Evolutionary conservation across 2,888 invertebrate species (phyloP).

Genomic region (Helobdella robusta): DNA sequence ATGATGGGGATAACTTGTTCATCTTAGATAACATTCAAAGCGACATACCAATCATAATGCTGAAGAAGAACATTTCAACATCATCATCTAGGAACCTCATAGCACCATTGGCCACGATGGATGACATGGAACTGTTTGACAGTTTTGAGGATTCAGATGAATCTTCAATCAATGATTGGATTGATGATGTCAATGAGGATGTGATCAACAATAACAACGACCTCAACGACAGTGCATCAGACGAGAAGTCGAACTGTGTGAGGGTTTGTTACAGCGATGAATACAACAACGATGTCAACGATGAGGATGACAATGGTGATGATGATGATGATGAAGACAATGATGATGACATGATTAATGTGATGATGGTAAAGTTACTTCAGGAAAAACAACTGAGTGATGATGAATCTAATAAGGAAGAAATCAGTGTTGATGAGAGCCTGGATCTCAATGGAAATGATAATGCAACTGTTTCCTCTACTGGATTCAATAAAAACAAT

Average conservation of each 20-base stretch:
- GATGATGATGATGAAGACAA: slow-evolving; percentile 8
- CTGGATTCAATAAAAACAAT: no score
- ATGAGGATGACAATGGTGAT: neutral
- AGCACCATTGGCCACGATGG: slow-evolving; percentile 22
- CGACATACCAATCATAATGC: slow-evolving; percentile 15
- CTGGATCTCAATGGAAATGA: no score
- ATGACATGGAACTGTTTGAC: slow-evolving; percentile 21
- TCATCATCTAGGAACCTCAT: slow-evolving; percentile 3
- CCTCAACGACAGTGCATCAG: neutral
- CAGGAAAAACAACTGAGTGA: no score
- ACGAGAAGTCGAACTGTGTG: neutral
- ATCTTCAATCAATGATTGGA: slow-evolving; percentile 2
- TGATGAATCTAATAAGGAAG: no score
- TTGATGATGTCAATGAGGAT: slow-evolving; percentile 2
- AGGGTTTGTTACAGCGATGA: neutral
- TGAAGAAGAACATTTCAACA: slow-evolving; percentile 13
- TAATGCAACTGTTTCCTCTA: no score
- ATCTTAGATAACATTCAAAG: slow-evolving; percentile 9
- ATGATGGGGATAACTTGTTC: neutral
- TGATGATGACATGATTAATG: no score
- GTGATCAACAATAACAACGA: no score
- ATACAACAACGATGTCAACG: neutral
- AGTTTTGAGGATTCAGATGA: slow-evolving; percentile 15
- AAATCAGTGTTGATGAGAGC: no score
- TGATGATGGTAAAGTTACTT: no score